Conservation (phyloP, 2,113 vertebrate species). For the Atractosteus spatula region DNA sequence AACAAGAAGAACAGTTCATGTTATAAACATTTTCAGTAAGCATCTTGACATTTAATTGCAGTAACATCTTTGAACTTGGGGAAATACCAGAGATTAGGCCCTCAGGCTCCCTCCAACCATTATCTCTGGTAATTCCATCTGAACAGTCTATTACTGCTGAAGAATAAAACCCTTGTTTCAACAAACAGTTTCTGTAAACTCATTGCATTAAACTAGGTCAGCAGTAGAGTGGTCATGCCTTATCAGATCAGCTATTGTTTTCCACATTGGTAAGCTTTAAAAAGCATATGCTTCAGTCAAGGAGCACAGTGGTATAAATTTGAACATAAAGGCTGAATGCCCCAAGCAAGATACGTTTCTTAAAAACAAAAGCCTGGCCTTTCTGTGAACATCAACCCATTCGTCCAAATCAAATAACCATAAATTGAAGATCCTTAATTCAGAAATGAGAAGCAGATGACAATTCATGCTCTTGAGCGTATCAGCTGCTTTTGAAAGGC, state of each 20-base stretch:
- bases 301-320: too few relatives aligned
- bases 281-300: too few relatives aligned
- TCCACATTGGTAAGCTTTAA: too few relatives aligned
- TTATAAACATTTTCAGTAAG: too few relatives aligned
- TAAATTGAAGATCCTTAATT: background rate
- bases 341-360: too few relatives aligned
- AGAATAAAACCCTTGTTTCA: conserved; percentile 16
- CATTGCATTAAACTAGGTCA: background rate
- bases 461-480: background rate
- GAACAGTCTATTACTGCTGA: background rate
- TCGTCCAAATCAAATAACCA: background rate
- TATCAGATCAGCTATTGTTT: background rate
- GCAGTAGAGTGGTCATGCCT: background rate
- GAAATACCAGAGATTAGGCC: too few relatives aligned
- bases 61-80: too few relatives aligned
- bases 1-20: too few relatives aligned
- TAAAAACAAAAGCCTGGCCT: too few relatives aligned
- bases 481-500: background rate
- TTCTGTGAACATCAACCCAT: background rate
- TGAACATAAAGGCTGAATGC: too few relatives aligned
- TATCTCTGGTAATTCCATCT: conserved; percentile 5
- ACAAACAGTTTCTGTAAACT: background rate
- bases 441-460: conserved; percentile 20
- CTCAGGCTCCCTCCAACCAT: conserved; percentile 2
- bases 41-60: too few relatives aligned